Evolutionary conservation across 2,113 vertebrate genomes (phyloP).

Genomic region (Megaptera novaeangliae): DNA sequence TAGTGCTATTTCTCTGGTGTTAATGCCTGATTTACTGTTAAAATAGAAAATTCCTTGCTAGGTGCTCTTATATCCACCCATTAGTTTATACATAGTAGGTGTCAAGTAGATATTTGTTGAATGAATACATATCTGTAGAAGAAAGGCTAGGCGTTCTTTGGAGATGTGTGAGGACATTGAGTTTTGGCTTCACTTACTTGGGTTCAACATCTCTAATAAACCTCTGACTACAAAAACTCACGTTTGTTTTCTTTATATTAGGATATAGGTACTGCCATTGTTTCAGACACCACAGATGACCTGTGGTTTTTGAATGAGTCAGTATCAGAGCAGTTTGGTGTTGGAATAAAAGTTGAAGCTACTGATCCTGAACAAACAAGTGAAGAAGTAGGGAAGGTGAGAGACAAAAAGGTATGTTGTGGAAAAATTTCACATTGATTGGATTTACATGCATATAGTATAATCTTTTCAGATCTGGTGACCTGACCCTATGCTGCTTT

Average conservation of each 20-base stretch:
- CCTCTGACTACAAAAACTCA: slow-evolving; percentile 11
- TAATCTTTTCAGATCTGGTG: background rate
- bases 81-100: background rate
- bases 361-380: slow-evolving; percentile 75
- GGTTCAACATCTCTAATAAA: background rate
- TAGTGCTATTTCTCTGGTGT: background rate
- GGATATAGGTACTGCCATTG: slow-evolving; percentile 94
- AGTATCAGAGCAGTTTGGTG: slow-evolving; percentile 87
- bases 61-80: background rate
- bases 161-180: background rate
- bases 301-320: slow-evolving; percentile 94
- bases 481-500: background rate
- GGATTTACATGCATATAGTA: background rate
- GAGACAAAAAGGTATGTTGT: slow-evolving; percentile 79
- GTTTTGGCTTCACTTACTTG: slow-evolving; percentile 18
- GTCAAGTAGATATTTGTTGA: background rate
- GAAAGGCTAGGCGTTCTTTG: background rate
- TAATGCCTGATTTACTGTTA: background rate
- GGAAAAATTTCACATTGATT: background rate
- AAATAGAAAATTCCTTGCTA: background rate
- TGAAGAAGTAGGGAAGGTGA: slow-evolving; percentile 77
- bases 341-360: slow-evolving; percentile 87
- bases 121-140: background rate
- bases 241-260: slow-evolving; percentile 78
- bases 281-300: slow-evolving; percentile 97